Percentiles rank a stretch among this genome's conserved stretches.
phyloP scores from a whole-genome alignment of 2,888 invertebrate genomes.

The Cheilosia impressa region DNA sequence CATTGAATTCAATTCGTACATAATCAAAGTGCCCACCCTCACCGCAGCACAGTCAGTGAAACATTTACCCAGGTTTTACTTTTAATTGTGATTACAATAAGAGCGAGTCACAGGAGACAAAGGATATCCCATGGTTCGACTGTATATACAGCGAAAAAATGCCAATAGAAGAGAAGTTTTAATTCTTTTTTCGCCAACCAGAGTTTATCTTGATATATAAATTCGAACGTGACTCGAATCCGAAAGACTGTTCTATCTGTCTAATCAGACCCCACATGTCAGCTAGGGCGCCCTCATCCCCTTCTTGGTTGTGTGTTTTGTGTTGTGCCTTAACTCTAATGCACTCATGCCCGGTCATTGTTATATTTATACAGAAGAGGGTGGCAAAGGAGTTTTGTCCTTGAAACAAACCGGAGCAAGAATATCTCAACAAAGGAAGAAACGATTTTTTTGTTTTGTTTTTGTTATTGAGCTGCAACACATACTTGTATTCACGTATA shows the following conservation, averaged over 20 bases:
- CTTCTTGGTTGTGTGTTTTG: constrained; percentile 28
- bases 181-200: constrained; percentile 69
- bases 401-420: constrained; percentile 63
- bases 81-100: constrained; percentile 73
- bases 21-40: constrained; percentile 63
- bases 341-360: constrained; percentile 73
- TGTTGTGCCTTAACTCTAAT: constrained; percentile 63
- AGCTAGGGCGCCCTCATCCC: constrained; percentile 69
- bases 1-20: constrained; percentile 73
- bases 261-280: constrained; percentile 73
- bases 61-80: constrained; percentile 67
- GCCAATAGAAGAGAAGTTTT: constrained; percentile 57
- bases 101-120: constrained; percentile 60
- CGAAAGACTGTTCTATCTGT: constrained; percentile 51
- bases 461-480: constrained; percentile 36
- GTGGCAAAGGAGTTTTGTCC: constrained; percentile 51
- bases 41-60: constrained; percentile 34
- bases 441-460: background rate
- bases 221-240: constrained; percentile 69
- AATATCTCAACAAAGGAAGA: constrained; percentile 56
- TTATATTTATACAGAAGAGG: constrained; percentile 20
- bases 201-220: constrained; percentile 74
- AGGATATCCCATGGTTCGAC: constrained; percentile 22
- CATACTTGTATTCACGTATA: constrained; percentile 22
- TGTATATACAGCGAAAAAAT: constrained; percentile 8